Evolutionary conservation across 2,113 vertebrate genomes (phyloP), one percentile per base, ranked within the genome.

Genomic region (Bolborhynchus lineola): DNA sequence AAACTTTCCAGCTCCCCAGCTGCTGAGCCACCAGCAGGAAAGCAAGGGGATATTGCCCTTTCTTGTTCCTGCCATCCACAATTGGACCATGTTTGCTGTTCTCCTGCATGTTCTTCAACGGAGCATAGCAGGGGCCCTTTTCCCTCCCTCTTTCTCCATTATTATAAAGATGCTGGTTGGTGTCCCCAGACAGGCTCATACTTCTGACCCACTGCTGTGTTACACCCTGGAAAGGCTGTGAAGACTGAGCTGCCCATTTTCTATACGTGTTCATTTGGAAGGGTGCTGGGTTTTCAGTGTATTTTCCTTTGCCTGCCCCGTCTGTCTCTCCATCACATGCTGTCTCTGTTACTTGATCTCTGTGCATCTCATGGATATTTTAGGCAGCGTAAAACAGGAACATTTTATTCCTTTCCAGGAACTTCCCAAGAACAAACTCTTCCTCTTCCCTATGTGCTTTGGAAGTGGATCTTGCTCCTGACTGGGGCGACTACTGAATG

Each of bases 351-450:
- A 59, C 42, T 49, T 28, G n/a, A 65, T 62, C 44, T 55, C 55
- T 2, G 0, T 2, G 0, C 16, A 20, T 33, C n/a, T 57, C 3
- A 0, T 7, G 6, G 47, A 44, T 92, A 60, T 82, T 97, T 90
- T 50, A 82, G 53, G 39, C 55, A 74, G 16, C 1, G 7, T 13
- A 57, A 47, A 82, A 59, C 7, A 72, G 35, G 18, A 29, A 85
- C 18, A 16, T n/a, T 70, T 88, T 57, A 7, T 62, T 41, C 50
- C 68, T 42, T 65, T 28, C 53, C 74, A 26, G 46, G 7, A 7
- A 42, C 7, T 8, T 83, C 21, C 19, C 33, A 70, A 42, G 42
- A 52, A n/a, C 14, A 46, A 74, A 42, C 52, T 42, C 50, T 52
- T n/a, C 23, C 39, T 16, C 29, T 78, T 84, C 42, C 37, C 42